Conservation (phyloP, 2,797 vertebrate species). For the Allobates femoralis region DNA sequence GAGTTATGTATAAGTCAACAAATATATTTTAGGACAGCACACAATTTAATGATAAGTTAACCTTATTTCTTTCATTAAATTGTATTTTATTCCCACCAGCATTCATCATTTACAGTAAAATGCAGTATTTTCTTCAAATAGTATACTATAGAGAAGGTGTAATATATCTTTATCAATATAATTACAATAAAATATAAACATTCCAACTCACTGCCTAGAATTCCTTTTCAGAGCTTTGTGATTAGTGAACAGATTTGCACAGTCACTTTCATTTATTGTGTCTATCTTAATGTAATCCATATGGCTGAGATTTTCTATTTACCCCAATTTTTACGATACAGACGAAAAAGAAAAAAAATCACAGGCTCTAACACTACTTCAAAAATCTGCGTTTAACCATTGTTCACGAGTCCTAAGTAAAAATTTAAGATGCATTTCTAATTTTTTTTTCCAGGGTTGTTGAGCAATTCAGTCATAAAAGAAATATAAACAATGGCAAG, state of each 20-base stretch:
- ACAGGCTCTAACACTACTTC: neutral
- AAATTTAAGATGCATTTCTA: neutral
- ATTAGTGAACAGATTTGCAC: constrained; percentile 36
- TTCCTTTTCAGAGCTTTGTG: constrained; percentile 24
- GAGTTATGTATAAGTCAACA: neutral
- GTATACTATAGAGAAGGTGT: constrained; percentile 19
- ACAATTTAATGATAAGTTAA: constrained; percentile 14
- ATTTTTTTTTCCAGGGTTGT: constrained; percentile 67
- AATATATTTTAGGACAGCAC: neutral
- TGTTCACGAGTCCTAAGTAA: neutral
- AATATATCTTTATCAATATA: constrained; percentile 57
- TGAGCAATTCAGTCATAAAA: constrained; percentile 94
- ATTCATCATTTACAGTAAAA: constrained; percentile 29
- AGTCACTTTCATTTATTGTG: constrained; percentile 34
- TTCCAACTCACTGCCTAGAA: constrained; percentile 27
- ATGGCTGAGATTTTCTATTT: constrained; percentile 13
- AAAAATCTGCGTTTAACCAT: neutral
- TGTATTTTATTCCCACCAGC: constrained; percentile 9
- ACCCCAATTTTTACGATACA: constrained; percentile 1
- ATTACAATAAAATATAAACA: constrained; percentile 49
- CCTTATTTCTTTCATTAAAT: constrained; percentile 17
- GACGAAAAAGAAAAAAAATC: neutral
- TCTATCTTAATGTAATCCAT: constrained; percentile 47
- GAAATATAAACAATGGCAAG: constrained; percentile 96
- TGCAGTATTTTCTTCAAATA: constrained; percentile 1